These are phyloP conservation scores for Anarrhichthys ocellatus DNA, from an alignment of 2,113 vertebrate species.

Conservation along the genomic window DNA sequence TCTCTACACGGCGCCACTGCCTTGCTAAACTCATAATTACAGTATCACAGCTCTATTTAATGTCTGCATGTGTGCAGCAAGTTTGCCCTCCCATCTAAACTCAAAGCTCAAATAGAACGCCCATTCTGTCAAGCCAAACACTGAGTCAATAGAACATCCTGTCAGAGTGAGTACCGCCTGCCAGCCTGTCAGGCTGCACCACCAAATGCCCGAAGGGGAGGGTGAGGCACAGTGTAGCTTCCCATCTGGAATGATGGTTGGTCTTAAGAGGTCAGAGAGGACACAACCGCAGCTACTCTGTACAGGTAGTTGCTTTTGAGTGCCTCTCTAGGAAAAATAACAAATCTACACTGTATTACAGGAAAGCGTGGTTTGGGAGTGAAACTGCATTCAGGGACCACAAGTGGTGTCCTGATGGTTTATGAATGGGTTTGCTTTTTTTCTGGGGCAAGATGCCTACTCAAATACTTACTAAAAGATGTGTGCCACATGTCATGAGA, in stretches of 20 bases:
- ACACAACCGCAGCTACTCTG: conserved; percentile 26
- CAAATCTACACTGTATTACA: conserved; percentile 6
- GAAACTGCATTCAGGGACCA: conserved; percentile 9
- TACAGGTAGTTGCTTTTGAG: conserved; percentile 32
- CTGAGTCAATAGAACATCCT: conserved; percentile 76
- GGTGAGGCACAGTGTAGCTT: conserved; percentile 36
- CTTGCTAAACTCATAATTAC: conserved; percentile 68
- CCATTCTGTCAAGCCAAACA: conserved; percentile 73
- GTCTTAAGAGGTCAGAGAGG: conserved; percentile 63
- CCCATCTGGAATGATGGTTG: conserved; percentile 60
- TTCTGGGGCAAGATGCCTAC: conserved; percentile 4
- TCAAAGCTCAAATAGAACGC: conserved; percentile 71
- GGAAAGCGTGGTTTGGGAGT: conserved; percentile 1
- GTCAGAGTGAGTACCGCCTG: conserved; percentile 70
- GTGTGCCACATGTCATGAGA: background rate
- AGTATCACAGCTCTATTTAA: conserved; percentile 58
- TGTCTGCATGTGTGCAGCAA: conserved; percentile 45
- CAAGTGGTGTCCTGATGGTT: conserved; percentile 8
- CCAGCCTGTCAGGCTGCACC: conserved; percentile 63
- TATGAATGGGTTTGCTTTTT: conserved; percentile 29
- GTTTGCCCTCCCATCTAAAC: conserved; percentile 68
- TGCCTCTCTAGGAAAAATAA: background rate
- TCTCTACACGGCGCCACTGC: conserved; percentile 54
- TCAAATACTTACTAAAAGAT: conserved; percentile 3
- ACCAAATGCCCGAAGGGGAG: conserved; percentile 58